phyloP scores from a whole-genome alignment of 2,888 invertebrate genomes.

The Ophioninae sp. region DNA sequence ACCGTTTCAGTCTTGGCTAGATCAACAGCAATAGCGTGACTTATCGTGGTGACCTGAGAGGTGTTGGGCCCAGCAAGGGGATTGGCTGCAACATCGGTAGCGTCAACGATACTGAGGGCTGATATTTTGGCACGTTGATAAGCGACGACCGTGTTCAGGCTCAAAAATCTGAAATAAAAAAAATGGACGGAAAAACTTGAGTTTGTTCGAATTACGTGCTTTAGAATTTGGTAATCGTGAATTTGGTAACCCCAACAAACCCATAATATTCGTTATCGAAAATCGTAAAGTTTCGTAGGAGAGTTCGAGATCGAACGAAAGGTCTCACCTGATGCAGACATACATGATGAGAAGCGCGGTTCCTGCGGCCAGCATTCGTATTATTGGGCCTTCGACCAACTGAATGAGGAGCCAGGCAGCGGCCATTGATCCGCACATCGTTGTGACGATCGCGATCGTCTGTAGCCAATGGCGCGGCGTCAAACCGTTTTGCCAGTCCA shows the following conservation, averaged over 20 bases:
- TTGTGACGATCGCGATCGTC: conserved; percentile 89
- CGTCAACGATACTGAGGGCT: conserved; percentile 88
- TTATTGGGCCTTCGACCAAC: conserved; percentile 88
- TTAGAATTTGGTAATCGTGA: no score
- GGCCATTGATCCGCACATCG: conserved; percentile 89
- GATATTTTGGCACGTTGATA: conserved; percentile 95
- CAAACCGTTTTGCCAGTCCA: conserved; percentile 93
- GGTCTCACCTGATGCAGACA: conserved; percentile 88
- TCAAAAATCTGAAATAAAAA: conserved; percentile 86
- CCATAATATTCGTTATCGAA: not conserved
- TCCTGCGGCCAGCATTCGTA: conserved; percentile 91
- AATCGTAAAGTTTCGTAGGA: no score
- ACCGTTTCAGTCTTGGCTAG: conserved; percentile 75
- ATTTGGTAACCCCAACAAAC: no score
- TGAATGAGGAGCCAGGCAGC: conserved; percentile 91
- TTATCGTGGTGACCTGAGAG: conserved; percentile 81
- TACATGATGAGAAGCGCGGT: conserved; percentile 91
- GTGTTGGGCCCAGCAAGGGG: conserved; percentile 54
- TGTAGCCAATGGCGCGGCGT: conserved; percentile 92
- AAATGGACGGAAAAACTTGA: conserved; percentile 16
- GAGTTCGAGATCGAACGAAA: not conserved
- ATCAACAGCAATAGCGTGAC: conserved; percentile 82
- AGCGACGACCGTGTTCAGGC: conserved; percentile 93
- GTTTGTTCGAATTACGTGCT: no score
- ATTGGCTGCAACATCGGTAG: conserved; percentile 61